Percentiles rank a stretch among this genome's conserved stretches.
Conservation (phyloP, 2,113 vertebrate genomes). For the Strigops habroptila region DNA sequence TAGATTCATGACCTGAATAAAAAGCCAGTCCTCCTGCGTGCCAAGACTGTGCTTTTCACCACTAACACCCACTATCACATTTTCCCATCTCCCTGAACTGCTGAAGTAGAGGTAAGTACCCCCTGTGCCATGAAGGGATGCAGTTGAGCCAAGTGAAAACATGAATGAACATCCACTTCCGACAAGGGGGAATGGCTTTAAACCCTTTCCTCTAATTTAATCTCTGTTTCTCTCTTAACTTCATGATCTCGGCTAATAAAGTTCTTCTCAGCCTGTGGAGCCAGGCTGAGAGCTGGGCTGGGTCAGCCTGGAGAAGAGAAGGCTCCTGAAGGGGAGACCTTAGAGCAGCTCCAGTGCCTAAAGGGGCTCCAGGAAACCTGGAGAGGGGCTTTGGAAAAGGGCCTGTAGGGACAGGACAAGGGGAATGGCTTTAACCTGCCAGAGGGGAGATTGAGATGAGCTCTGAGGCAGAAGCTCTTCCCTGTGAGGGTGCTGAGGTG, state of each 20-base stretch:
- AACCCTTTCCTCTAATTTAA: neutral
- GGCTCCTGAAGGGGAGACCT: neutral
- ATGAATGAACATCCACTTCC: neutral
- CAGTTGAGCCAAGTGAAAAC: neutral
- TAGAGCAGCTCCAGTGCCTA: neutral
- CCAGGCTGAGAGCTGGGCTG: neutral
- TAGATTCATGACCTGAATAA: fast-evolving
- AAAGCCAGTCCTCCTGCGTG: fast-evolving
- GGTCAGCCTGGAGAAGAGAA: neutral
- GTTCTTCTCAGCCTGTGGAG: neutral
- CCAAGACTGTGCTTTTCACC: neutral
- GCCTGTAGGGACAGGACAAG: no score
- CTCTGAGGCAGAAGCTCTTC: no score
- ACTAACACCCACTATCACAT: fast-evolving
- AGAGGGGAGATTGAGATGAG: no score
- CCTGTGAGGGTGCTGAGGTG: no score
- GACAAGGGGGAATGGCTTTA: neutral
- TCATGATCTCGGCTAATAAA: neutral
- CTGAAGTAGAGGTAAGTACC: fast-evolving
- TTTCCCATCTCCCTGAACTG: no score
- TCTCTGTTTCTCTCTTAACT: neutral
- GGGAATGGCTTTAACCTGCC: no score
- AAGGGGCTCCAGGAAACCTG: no score
- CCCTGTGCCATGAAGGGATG: no score
- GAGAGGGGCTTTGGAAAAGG: no score